Conservation (phyloP, 2,113 vertebrate genomes). For the Cichladusa arquata region DNA sequence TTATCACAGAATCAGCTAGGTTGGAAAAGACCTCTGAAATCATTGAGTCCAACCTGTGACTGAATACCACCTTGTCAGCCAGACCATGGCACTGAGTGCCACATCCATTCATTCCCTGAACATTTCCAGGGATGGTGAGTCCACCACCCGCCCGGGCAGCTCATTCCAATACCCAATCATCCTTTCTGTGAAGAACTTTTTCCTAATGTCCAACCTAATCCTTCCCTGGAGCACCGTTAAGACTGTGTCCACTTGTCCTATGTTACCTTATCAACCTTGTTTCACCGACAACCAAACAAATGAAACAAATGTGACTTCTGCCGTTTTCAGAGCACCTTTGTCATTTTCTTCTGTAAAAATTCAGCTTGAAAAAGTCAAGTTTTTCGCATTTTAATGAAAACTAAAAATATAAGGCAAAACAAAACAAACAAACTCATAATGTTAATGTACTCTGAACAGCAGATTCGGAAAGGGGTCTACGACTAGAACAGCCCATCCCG, state of each 20-base stretch:
- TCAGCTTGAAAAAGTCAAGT: not conserved
- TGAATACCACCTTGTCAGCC: fast-evolving
- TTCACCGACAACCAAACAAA: not conserved
- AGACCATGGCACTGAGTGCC: not conserved
- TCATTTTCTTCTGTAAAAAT: not conserved
- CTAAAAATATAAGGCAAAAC: not conserved
- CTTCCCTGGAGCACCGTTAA: too few relatives aligned
- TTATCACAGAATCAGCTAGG: not conserved
- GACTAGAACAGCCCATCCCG: not conserved
- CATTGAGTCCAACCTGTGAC: not conserved
- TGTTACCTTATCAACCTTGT: not conserved
- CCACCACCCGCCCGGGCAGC: not conserved
- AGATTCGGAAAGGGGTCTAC: fast-evolving
- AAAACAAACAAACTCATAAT: fast-evolving
- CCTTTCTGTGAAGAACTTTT: not conserved
- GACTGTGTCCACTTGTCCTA: not conserved
- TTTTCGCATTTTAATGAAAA: not conserved
- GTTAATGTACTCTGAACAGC: fast-evolving
- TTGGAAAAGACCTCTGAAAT: not conserved
- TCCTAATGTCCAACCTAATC: not conserved
- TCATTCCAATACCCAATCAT: not conserved
- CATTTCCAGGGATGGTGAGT: not conserved
- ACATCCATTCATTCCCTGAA: not conserved
- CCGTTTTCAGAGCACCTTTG: not conserved
- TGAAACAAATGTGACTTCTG: fast-evolving